A percentile compares a stretch with the other conserved stretches of the same genome.
phyloP scores from a whole-genome alignment of 64 coral and sea anemone genomes.

The Orbicella faveolata region DNA sequence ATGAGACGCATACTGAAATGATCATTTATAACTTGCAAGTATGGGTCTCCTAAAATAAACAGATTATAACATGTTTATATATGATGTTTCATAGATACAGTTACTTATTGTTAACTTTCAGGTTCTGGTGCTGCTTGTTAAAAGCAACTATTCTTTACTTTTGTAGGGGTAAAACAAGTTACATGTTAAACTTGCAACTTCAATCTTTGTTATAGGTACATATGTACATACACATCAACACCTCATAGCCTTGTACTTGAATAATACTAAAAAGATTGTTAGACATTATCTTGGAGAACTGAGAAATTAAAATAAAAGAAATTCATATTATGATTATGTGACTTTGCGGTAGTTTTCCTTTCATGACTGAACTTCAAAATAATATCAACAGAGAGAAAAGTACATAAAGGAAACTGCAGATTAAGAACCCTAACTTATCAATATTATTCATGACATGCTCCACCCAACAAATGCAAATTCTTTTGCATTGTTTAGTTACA shows the following conservation, averaged over 20 bases:
- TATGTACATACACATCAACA: too few relatives aligned
- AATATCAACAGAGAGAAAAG: conserved; percentile 54
- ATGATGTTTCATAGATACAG: too few relatives aligned
- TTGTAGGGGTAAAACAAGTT: not conserved
- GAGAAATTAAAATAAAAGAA: conserved; percentile 32
- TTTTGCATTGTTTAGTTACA: not conserved
- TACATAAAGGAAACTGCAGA: conserved; percentile 46
- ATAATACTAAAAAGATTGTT: conserved; percentile 46
- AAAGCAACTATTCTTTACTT: not conserved
- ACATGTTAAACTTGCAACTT: conserved; percentile 57
- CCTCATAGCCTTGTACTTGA: conserved; percentile 33
- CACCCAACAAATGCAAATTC: conserved; percentile 51
- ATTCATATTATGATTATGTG: conserved; percentile 52
- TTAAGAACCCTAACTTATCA: conserved; percentile 58
- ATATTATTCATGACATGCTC: conserved; percentile 47
- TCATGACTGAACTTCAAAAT: conserved; percentile 54
- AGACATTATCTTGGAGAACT: conserved; percentile 68
- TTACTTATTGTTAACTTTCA: too few relatives aligned
- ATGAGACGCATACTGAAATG: conserved; percentile 54
- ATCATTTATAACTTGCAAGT: conserved; percentile 49
- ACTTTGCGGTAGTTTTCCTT: conserved; percentile 60
- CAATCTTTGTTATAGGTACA: conserved; percentile 24
- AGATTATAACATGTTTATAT: conserved; percentile 59
- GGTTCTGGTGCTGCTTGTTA: conserved; percentile 38
- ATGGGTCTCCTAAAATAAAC: conserved; percentile 50